Percentiles rank a stretch among this genome's conserved stretches.
Evolutionary conservation across 2,888 invertebrate species (phyloP).

Genomic region (Melieria crassipennis): DNA sequence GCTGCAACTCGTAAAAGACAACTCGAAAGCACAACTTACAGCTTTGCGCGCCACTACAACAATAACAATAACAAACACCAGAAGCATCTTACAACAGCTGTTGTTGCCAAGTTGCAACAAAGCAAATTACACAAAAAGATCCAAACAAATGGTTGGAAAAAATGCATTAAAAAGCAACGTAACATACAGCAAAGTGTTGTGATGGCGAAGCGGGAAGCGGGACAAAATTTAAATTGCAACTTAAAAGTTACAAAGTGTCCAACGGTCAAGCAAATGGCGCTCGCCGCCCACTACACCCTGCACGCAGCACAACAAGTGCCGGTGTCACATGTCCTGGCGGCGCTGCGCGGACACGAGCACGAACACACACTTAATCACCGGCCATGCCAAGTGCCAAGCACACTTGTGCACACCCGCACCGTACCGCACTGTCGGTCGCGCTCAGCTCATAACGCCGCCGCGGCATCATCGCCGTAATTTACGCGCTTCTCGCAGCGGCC

Average conservation of each 20-base stretch:
- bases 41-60: too few species aligned
- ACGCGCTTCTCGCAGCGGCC: constrained; percentile 16
- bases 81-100: neutral
- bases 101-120: neutral
- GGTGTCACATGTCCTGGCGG: constrained; percentile 33
- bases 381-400: constrained; percentile 39
- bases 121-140: too few species aligned
- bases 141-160: too few species aligned
- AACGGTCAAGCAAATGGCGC: constrained; percentile 35
- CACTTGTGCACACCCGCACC: constrained; percentile 38
- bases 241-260: constrained; percentile 55
- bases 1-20: too few species aligned
- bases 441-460: too few species aligned
- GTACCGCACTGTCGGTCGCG: constrained; percentile 5
- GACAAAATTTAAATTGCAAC: constrained; percentile 52
- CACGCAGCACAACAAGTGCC: constrained; percentile 13
- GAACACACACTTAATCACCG: constrained; percentile 42
- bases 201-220: neutral
- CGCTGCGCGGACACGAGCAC: constrained; percentile 11
- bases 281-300: neutral
- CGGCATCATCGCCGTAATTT: constrained; percentile 10
- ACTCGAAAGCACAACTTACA: too few species aligned
- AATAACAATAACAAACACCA: too few species aligned
- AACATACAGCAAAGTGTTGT: neutral
- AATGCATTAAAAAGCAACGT: neutral